A percentile compares a stretch with the other conserved stretches of the same genome.
These are phyloP conservation scores for Cactoblastis cactorum DNA, from an alignment of 2,888 invertebrate genomes.

Conservation along the genomic window DNA sequence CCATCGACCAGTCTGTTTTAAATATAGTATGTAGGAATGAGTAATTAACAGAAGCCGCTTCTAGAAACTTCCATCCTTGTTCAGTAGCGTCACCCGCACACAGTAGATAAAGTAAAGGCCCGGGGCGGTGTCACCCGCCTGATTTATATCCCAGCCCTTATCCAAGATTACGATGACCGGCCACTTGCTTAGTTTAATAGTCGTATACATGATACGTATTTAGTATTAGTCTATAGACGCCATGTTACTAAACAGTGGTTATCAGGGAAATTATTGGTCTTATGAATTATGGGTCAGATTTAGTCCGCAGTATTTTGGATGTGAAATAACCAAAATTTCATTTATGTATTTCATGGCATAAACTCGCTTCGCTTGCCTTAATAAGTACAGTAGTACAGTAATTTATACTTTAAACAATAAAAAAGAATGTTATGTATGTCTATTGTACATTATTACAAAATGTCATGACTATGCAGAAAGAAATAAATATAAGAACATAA, in stretches of 20 bases:
- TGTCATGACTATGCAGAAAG: too few relatives aligned
- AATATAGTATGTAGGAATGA: too few relatives aligned
- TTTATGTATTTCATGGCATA: too few relatives aligned
- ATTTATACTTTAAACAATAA: too few relatives aligned
- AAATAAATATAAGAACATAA: too few relatives aligned
- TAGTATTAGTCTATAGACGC: too few relatives aligned
- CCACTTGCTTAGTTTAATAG: conserved; percentile 74
- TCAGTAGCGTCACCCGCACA: conserved; percentile 68
- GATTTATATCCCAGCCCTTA: conserved; percentile 77
- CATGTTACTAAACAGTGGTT: conserved; percentile 4
- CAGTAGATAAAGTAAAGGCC: conserved; percentile 77
- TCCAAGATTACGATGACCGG: conserved; percentile 79
- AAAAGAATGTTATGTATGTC: too few relatives aligned
- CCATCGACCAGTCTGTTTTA: too few relatives aligned
- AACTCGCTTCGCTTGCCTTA: too few relatives aligned
- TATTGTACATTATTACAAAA: too few relatives aligned
- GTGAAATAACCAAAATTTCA: too few relatives aligned
- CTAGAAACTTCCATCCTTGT: conserved; percentile 15
- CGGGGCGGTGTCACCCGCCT: conserved; percentile 66
- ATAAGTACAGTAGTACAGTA: too few relatives aligned
- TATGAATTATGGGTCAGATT: conserved; percentile 15
- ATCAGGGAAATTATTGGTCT: conserved; percentile 7
- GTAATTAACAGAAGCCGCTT: neutral
- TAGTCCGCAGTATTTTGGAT: neutral
- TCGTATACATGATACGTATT: conserved; percentile 31